Conservation (phyloP, 2,113 vertebrate species). For the Hemicordylus capensis region DNA sequence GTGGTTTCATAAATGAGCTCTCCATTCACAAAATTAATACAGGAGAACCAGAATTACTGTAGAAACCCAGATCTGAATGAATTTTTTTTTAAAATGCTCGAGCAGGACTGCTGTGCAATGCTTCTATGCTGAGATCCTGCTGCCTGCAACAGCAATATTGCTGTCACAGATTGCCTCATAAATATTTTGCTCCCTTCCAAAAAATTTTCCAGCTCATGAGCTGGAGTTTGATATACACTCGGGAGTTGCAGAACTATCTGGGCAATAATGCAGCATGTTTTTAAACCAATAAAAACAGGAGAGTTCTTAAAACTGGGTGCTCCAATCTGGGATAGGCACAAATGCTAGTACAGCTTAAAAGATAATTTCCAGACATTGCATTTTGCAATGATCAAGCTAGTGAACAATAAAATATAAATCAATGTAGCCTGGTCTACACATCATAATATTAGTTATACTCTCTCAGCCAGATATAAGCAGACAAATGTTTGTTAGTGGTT, state of each 20-base stretch:
- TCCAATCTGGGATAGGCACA: not conserved
- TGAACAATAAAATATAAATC: not conserved
- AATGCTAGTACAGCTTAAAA: not conserved
- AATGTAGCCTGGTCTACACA: not conserved
- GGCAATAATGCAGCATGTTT: not conserved
- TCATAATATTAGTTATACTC: not conserved
- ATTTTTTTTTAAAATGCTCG: not conserved
- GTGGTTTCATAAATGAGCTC: too few relatives aligned
- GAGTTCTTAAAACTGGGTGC: not conserved
- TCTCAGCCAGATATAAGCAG: not conserved
- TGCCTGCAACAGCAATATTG: not conserved
- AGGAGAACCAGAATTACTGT: not conserved
- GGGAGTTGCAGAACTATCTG: not conserved
- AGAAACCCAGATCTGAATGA: not conserved
- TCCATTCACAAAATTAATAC: too few relatives aligned
- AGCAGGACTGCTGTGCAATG: not conserved
- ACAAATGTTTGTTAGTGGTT: constrained; percentile 5
- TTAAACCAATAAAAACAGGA: not conserved
- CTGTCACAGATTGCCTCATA: not conserved
- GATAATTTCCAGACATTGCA: not conserved
- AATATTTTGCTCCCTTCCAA: not conserved
- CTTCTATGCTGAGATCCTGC: not conserved
- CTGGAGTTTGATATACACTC: not conserved
- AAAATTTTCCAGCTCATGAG: not conserved
- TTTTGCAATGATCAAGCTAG: not conserved